Conservation (phyloP, 2,888 invertebrate species). For the Parnassius glacialis region DNA sequence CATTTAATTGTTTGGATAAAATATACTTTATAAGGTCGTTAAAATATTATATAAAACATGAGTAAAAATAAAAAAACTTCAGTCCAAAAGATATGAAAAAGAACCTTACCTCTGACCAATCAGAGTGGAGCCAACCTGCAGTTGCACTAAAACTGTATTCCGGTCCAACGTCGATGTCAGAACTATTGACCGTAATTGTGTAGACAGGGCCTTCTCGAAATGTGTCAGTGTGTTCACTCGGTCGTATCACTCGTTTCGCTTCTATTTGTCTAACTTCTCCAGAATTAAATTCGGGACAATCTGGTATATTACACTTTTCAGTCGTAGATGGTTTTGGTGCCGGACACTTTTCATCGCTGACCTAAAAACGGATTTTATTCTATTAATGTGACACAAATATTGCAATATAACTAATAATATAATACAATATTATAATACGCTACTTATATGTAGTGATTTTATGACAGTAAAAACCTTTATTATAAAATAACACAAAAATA, state of each 20-base stretch:
- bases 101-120: slow-evolving; percentile 78
- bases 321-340: slow-evolving; percentile 53
- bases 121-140: slow-evolving; percentile 79
- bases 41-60: not conserved
- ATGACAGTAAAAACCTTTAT: no score
- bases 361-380: slow-evolving; percentile 40
- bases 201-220: slow-evolving; percentile 69
- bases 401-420: no score
- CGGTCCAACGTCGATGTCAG: slow-evolving; percentile 60
- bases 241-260: slow-evolving; percentile 42
- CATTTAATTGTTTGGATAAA: slow-evolving; percentile 4
- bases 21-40: not conserved
- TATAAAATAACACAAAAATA: not conserved
- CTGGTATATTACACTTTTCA: slow-evolving; percentile 60
- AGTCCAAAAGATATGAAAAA: no score
- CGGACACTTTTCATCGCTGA: slow-evolving; percentile 67
- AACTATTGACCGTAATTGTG: slow-evolving; percentile 59
- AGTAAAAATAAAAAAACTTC: not conserved
- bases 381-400: not conserved
- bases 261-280: slow-evolving; percentile 48
- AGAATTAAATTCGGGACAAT: slow-evolving; percentile 44
- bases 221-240: slow-evolving; percentile 56
- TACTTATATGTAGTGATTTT: no score
- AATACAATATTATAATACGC: no score
- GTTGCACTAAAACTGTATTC: slow-evolving; percentile 63